Evolutionary conservation across 2,113 vertebrate species (phyloP), one percentile per base, ranked within the genome.

Genomic region (Camelus dromedarius): DNA sequence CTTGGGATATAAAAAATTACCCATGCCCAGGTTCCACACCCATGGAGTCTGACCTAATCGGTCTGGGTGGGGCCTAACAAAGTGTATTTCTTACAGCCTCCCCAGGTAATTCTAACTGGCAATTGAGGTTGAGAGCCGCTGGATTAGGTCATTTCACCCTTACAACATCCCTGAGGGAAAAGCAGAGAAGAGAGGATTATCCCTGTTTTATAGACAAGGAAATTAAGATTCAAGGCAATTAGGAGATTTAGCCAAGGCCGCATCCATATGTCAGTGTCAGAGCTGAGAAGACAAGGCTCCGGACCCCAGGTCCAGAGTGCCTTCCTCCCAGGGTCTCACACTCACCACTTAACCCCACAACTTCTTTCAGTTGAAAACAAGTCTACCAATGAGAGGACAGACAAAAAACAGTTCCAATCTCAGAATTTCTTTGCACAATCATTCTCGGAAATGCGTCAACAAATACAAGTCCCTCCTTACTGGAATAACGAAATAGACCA

Each of bases 371-470:
- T 60, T 84, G 75, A 35, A 52, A 72, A 83, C 42, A 79, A 87
- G 58, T 75, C 52, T 69, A 90, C 62, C 84, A 77, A 62, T 38
- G 62, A 93, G 64, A 89, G 19, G 60, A 72, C 72, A 64, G 32
- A 70, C 50, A 76, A 56, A 69, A 81, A 52, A 80, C 1, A n/a
- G 42, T 93, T 79, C 89, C 79, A 72, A 82, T 89, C 70, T 42
- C 76, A 82, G 69, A 48, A 87, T 80, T 76, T 87, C 93, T 89
- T 96, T 93, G 67, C 86, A 89, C 75, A 42, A 66, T 72, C 56
- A 20, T 97, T 96, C 96, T 96, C 91, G 3, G 95, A 97, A 96
- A 94, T 96, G 96, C 38, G 20, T 96, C 95, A 96, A 91, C 85
- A 94, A 73, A 83, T 50, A 64, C 52, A 72, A 76, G 92, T 62